phyloP scores from a whole-genome alignment of 2,113 vertebrate species.

The Oreocharis arfaki region DNA sequence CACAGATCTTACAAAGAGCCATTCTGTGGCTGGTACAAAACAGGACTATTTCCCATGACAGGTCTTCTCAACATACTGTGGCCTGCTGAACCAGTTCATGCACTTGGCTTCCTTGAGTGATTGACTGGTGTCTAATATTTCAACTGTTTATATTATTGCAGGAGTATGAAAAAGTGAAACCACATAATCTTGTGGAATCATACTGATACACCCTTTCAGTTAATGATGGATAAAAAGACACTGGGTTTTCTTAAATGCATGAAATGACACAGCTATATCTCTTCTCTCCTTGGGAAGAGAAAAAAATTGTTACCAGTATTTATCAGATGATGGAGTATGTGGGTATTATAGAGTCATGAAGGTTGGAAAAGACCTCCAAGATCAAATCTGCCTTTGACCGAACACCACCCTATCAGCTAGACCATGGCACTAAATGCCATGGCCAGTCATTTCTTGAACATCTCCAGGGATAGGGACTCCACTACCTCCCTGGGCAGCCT shows the following conservation, averaged over 20 bases:
- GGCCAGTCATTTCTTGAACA: not conserved
- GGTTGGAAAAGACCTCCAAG: not conserved
- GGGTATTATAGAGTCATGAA: not conserved
- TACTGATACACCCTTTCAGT: not conserved
- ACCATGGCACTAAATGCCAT: not conserved
- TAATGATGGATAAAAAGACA: not conserved
- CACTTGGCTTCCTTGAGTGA: not conserved
- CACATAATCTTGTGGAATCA: not conserved
- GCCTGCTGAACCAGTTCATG: not conserved
- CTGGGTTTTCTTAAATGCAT: not conserved
- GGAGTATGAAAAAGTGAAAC: not conserved
- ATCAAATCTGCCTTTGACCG: not conserved
- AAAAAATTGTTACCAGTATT: not conserved
- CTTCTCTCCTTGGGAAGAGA: not conserved
- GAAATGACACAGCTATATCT: not conserved
- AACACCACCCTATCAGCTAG: not conserved
- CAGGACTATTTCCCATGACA: not conserved
- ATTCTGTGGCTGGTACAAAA: not conserved
- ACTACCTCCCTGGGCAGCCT: not conserved
- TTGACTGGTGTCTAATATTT: not conserved
- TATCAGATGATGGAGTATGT: not conserved
- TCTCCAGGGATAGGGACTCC: not conserved
- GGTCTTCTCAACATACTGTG: not conserved
- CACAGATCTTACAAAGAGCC: not conserved
- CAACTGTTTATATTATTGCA: not conserved